A percentile compares a stretch with the other conserved stretches of the same genome.
phyloP scores from a whole-genome alignment of 2,888 invertebrate genomes.

The Dioctria rufipes region DNA sequence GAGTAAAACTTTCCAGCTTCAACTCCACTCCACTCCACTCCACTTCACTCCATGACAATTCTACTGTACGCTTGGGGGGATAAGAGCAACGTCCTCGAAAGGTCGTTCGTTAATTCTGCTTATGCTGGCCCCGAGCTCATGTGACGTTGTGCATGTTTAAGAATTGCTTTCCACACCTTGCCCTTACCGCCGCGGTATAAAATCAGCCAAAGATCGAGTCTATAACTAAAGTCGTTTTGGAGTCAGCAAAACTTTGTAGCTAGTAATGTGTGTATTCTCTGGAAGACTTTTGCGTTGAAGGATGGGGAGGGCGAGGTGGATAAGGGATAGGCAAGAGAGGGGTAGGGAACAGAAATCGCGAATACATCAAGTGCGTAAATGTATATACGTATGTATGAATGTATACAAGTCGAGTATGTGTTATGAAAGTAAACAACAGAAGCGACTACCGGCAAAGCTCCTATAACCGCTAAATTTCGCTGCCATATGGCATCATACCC shows the following conservation, averaged over 20 bases:
- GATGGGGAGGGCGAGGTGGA: neutral
- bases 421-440: constrained; percentile 35
- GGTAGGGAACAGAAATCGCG: neutral
- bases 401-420: neutral
- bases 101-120: constrained; percentile 31
- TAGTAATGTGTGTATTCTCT: too few relatives aligned
- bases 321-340: neutral
- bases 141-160: constrained; percentile 11
- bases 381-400: too few relatives aligned
- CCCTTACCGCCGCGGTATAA: neutral
- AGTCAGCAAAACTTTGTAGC: too few relatives aligned
- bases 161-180: neutral
- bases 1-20: neutral
- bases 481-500: too few relatives aligned
- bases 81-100: constrained; percentile 47
- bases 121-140: constrained; percentile 14
- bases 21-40: neutral
- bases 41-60: neutral
- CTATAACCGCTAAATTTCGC: neutral
- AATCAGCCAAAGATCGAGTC: neutral
- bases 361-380: constrained; percentile 9
- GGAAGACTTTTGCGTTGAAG: neutral
- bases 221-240: neutral
- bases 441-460: neutral
- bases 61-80: neutral